These are phyloP conservation scores for Falco concolor DNA, from an alignment of 2,797 vertebrate genomes.

Conservation along the genomic window DNA sequence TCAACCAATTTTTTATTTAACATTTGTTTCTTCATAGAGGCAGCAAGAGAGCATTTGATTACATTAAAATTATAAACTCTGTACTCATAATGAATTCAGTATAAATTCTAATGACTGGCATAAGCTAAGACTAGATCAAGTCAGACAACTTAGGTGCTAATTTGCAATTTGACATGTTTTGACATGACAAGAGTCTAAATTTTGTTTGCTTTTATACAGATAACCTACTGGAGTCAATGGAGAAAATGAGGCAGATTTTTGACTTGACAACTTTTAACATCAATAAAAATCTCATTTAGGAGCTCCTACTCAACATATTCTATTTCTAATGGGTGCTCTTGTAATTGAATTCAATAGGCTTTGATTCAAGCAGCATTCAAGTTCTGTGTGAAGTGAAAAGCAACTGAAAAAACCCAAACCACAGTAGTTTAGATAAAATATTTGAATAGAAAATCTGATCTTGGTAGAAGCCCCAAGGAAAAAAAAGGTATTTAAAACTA, in stretches of 20 bases:
- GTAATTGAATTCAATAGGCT: not conserved
- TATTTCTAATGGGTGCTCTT: not conserved
- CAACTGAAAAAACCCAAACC: not conserved
- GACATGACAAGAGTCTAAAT: not conserved
- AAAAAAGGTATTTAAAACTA: not conserved
- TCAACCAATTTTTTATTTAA: not conserved
- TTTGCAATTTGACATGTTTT: conserved; percentile 21
- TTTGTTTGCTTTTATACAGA: not conserved
- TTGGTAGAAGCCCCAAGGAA: not conserved
- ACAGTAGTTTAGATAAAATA: not conserved
- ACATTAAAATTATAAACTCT: not conserved
- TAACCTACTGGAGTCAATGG: not conserved
- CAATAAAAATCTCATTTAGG: not conserved
- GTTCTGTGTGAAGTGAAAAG: not conserved
- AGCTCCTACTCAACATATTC: not conserved
- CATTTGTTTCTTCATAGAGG: not conserved
- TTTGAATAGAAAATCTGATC: not conserved
- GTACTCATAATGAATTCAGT: not conserved
- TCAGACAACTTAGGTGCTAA: not conserved
- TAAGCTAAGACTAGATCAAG: not conserved
- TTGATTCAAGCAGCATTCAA: not conserved
- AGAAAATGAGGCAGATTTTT: not conserved
- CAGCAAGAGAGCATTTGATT: not conserved
- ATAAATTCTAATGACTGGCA: not conserved
- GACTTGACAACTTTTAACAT: not conserved